Evolutionary conservation across 2,113 vertebrate genomes (phyloP).

Genomic region (Mobula birostris): DNA sequence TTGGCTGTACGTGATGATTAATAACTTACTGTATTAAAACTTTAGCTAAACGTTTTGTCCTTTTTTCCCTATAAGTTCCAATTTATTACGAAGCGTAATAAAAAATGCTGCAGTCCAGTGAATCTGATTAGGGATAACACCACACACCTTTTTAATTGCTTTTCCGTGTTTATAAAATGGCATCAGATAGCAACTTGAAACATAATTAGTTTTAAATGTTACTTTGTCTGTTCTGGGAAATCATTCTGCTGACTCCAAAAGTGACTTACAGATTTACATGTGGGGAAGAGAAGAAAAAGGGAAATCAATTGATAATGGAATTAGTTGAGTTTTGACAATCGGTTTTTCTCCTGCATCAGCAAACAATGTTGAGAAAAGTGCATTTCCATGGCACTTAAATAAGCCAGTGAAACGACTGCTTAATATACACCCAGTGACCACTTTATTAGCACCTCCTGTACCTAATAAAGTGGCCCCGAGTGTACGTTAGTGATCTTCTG

Average conservation of each 20-base stretch:
- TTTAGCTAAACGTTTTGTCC: neutral
- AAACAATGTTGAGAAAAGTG: neutral
- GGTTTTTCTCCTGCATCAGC: neutral
- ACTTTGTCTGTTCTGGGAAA: neutral
- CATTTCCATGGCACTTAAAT: neutral
- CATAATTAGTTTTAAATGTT: slow-evolving; percentile 31
- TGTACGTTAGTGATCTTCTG: no score
- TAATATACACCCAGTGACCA: neutral
- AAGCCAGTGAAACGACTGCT: neutral
- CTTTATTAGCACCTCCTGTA: no score
- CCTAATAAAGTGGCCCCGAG: no score
- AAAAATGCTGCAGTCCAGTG: neutral
- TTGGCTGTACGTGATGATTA: neutral
- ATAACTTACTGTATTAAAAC: neutral
- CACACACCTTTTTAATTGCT: slow-evolving; percentile 27
- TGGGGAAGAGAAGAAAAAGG: neutral
- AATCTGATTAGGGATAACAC: slow-evolving; percentile 26
- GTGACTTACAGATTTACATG: neutral
- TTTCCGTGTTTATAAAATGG: slow-evolving; percentile 16
- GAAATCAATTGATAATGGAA: slow-evolving; percentile 2
- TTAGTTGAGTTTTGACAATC: neutral
- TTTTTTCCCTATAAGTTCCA: neutral
- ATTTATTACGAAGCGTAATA: slow-evolving; percentile 16
- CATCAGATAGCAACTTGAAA: slow-evolving; percentile 17
- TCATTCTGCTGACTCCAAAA: slow-evolving; percentile 20